Evolutionary conservation across 2,888 invertebrate species (phyloP), one percentile per base, ranked within the genome.

Genomic region (Protophormia terraenovae): DNA sequence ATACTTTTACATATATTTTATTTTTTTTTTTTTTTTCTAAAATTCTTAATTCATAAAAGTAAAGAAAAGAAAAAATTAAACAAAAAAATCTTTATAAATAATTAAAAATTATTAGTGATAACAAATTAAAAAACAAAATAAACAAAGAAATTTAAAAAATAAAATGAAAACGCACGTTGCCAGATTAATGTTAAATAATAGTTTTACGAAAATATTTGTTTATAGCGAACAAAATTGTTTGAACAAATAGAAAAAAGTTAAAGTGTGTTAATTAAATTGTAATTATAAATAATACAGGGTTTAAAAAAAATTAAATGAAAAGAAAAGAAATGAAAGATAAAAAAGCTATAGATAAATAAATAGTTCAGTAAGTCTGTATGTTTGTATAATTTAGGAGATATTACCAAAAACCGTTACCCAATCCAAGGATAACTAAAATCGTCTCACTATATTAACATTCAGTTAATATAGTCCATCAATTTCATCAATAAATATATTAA

Each of bases 281-380:
- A 77, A 77, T 71, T 64, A 76, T n/a, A 77, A 83, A 66, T 55
- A 77, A 77, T 83, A 83, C 82, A 83, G 82, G 82, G 82, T 83
- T 62, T 71, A 64, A 71, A 77, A 45, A 3, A 53, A 64, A 41
- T 3, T 8, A 64, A 64, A 14, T 14, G 38, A n/a, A 38, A 55
- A 38, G 35, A 14, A 16, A 38, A 50, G 12, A 27, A 66, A 24
- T 8, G 19, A 0, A 35, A 47, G 45, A 53, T 50, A 14, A 38
- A 41, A 67, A 73, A 22, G 1, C 27, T 73, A 64, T 41, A 32
- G 41, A 12, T 35, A 60, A 50, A 60, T 47, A 29, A 72, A 16
- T 71, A 64, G 38, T 53, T 45, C 3, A 22, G 22, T 71, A 72
- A 73, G 45, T 73, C 19, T 58, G 73, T 58, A 66, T 73, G 58